phyloP scores from a whole-genome alignment of 2,888 invertebrate species.

The Drosophila birchii region DNA sequence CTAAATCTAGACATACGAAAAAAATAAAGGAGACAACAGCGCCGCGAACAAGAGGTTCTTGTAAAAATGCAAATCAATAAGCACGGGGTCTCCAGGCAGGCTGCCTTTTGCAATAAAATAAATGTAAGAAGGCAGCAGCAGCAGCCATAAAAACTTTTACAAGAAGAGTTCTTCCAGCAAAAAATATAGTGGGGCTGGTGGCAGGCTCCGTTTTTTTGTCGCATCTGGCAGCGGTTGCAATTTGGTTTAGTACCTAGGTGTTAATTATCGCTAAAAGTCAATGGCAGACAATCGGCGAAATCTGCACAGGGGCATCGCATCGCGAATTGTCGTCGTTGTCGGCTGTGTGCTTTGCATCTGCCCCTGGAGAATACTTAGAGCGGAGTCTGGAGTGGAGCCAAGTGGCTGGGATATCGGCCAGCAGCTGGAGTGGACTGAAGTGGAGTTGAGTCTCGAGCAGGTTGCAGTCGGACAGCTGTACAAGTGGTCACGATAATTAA shows the following conservation, averaged over 20 bases:
- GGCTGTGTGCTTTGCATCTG: conserved; percentile 52
- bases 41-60: conserved; percentile 54
- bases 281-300: conserved; percentile 75
- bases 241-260: conserved; percentile 76
- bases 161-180: conserved; percentile 35
- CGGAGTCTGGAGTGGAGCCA: conserved; percentile 19
- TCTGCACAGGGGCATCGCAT: conserved; percentile 64
- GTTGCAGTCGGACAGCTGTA: conserved; percentile 62
- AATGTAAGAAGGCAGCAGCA: conserved; percentile 59
- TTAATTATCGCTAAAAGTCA: conserved; percentile 81
- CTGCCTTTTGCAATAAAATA: conserved; percentile 73
- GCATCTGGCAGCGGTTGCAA: conserved; percentile 54
- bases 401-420: conserved; percentile 19
- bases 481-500: conserved; percentile 74
- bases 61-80: conserved; percentile 79
- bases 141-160: conserved; percentile 58
- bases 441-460: conserved; percentile 13
- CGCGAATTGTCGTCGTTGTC: conserved; percentile 52
- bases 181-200: background rate
- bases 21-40: conserved; percentile 59
- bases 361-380: conserved; percentile 49
- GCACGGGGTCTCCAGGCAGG: conserved; percentile 54
- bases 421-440: conserved; percentile 11
- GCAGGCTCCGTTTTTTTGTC: conserved; percentile 45
- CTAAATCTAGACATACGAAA: conserved; percentile 56